A percentile compares a stretch with the other conserved stretches of the same genome.
Evolutionary conservation across 2,888 invertebrate species (phyloP).

Genomic region (Callosobruchus maculatus): DNA sequence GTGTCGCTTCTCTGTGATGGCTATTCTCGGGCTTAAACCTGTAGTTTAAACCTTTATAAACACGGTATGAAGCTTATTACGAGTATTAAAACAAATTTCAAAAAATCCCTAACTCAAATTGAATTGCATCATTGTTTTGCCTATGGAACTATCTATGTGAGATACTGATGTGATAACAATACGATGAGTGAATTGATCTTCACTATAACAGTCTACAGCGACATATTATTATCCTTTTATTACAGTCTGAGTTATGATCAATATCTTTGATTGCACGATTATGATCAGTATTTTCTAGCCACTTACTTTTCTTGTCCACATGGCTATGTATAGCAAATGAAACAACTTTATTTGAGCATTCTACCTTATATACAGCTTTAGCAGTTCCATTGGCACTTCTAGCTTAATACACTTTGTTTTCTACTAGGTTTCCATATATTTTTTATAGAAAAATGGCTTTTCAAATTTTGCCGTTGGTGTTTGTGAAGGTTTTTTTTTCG

Average conservation of each 20-base stretch:
- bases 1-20: too few species aligned
- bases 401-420: not conserved
- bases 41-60: too few species aligned
- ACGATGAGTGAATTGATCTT: slow-evolving; percentile 1
- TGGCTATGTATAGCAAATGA: not conserved
- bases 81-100: too few species aligned
- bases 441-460: not conserved
- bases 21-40: too few species aligned
- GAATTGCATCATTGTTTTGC: not conserved
- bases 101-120: too few species aligned
- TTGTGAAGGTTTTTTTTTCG: too few species aligned
- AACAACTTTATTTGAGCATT: not conserved
- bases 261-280: slow-evolving; percentile 17
- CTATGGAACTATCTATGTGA: not conserved
- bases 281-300: not conserved
- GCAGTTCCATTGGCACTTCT: not conserved
- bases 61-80: too few species aligned
- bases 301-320: not conserved
- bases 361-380: not conserved
- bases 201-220: slow-evolving; percentile 32
- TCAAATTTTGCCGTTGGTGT: too few species aligned
- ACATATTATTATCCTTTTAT: slow-evolving; percentile 46
- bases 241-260: slow-evolving; percentile 43
- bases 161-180: slow-evolving; percentile 10
- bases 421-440: not conserved